Conservation (phyloP, 2,797 vertebrate genomes). For the Gephyroberyx darwinii region DNA sequence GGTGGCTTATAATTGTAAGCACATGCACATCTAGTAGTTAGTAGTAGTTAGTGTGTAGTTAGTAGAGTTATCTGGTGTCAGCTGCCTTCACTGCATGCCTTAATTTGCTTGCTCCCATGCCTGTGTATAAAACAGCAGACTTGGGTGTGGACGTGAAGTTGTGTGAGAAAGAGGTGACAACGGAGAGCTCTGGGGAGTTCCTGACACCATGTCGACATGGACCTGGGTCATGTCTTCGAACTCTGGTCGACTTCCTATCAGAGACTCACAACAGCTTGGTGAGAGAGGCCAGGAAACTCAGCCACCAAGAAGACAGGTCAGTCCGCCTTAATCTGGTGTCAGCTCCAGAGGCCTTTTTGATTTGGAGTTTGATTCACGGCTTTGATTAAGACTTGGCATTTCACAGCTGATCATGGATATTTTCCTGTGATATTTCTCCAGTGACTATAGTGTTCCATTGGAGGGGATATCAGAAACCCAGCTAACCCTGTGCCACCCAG, state of each 20-base stretch:
- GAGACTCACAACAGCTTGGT: conserved; percentile 81
- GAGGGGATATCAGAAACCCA: conserved; percentile 75
- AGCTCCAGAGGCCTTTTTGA: not conserved
- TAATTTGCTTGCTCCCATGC: not conserved
- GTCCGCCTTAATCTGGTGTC: not conserved
- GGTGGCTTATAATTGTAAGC: conserved; percentile 75
- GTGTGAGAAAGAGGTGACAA: conserved; percentile 67
- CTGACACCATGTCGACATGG: conserved; percentile 70
- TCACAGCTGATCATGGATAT: not conserved
- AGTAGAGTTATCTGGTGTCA: not conserved
- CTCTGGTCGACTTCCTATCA: conserved; percentile 72
- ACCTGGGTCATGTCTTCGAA: conserved; percentile 76
- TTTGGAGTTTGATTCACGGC: not conserved
- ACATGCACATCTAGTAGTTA: not conserved
- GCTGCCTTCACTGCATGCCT: not conserved
- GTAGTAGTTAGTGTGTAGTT: not conserved
- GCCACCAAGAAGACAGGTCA: conserved; percentile 71
- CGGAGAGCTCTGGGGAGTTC: conserved; percentile 73
- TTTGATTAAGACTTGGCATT: not conserved
- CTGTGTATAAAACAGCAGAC: conserved; percentile 41
- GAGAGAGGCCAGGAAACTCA: conserved; percentile 57
- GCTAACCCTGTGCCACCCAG: conserved; percentile 79
- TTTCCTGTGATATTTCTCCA: conserved; percentile 26
- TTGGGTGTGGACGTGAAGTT: conserved; percentile 56
- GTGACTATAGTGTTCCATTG: conserved; percentile 72